Conservation (phyloP, 2,113 vertebrate genomes). For the Larimichthys crocea region DNA sequence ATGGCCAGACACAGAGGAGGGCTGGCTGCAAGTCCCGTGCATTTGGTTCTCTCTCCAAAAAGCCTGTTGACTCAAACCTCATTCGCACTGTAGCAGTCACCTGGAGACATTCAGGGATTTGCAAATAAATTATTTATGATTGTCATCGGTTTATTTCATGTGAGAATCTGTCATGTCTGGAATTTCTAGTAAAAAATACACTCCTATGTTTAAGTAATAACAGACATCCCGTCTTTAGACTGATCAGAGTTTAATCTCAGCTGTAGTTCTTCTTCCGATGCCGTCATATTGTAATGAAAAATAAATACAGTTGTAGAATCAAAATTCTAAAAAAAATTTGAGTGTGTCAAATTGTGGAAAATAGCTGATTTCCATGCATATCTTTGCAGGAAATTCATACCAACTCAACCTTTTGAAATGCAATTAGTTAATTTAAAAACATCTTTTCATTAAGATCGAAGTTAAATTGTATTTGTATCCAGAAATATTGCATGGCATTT, state of each 20-base stretch:
- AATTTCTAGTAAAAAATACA: slow-evolving; percentile 14
- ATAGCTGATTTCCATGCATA: not conserved
- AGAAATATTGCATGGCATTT: not conserved
- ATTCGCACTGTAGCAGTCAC: slow-evolving; percentile 12
- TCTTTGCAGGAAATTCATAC: not conserved
- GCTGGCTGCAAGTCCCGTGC: slow-evolving; percentile 42
- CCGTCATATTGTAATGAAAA: not conserved
- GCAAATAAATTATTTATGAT: slow-evolving; percentile 13
- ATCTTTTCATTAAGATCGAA: not conserved
- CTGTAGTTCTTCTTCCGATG: not conserved
- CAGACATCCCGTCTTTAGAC: slow-evolving; percentile 15
- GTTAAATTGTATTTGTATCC: not conserved
- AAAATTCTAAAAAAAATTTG: not conserved
- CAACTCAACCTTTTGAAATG: not conserved
- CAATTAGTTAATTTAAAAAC: not conserved
- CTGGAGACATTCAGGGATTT: not conserved
- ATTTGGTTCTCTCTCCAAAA: slow-evolving; percentile 39
- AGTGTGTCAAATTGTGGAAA: not conserved
- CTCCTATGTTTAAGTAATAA: slow-evolving; percentile 22
- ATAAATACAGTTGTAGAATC: not conserved
- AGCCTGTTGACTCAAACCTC: slow-evolving; percentile 48
- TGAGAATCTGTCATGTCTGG: slow-evolving; percentile 34
- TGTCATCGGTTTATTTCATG: slow-evolving; percentile 30
- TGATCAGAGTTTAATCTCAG: not conserved
- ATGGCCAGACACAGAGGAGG: slow-evolving; percentile 56